Evolutionary conservation across 1,140 invertebrate genomes (phyloP), one percentile per base, ranked within the genome.

Genomic region (Choristoneura fumiferana): DNA sequence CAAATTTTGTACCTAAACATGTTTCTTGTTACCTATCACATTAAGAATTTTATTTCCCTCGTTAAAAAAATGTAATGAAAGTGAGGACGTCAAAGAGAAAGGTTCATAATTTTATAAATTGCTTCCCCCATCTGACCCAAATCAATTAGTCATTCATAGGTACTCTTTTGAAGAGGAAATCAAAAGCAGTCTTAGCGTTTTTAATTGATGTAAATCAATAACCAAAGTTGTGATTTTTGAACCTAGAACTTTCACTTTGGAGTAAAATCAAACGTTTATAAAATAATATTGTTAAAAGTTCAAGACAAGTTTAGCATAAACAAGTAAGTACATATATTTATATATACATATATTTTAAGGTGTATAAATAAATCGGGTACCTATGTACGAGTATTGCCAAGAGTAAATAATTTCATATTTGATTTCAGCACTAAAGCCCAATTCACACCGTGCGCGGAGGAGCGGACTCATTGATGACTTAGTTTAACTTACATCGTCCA

Each of bases 101-200:
- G 58, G 63, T 43, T 34, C 58, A 39, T 57, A 55, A 60, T 63
- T 65, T 61, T 60, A 54, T 53, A 62, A 65, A 65, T 69, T 62
- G 60, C 59, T 65, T 65, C 38, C 43, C 60, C 40, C 54, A 53
- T 39, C 56, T 34, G 52, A 61, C 59, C 60, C 58, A 52, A 58
- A 59, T 62, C 57, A 57, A 66, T 65, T 45, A 55, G 39, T 34
- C 33, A 29, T 18, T 34, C 33, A 29, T 18, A 49, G 57, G 38
- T 35, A 10, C 22, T 58, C 37, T 33, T 62, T 68, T 65, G 57
- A 68, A 64, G 45, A 37, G 54, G 34, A 65, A 57, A 62, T 58
- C 57, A 63, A 60, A 63, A 63, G 35, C 18, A 38, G 39, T 33
- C 62, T 52, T 59, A 54, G 17, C 13, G 22, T 49, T 49, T 37